These are phyloP conservation scores for Tokudaia muenninki DNA, from an alignment of 2,797 vertebrate genomes.

Conservation along the genomic window DNA sequence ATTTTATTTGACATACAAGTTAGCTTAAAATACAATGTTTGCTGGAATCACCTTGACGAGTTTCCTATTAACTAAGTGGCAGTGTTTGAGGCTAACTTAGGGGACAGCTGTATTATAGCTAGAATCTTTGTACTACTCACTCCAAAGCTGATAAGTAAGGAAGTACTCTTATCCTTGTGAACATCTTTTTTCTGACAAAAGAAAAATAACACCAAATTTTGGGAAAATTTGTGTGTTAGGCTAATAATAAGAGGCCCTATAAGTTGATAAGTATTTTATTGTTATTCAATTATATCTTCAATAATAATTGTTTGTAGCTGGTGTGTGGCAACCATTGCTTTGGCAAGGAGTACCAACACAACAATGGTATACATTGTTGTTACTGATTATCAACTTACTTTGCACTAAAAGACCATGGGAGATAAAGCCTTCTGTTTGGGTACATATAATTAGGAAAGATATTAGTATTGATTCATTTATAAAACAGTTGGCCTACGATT, in stretches of 20 bases:
- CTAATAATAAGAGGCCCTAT: background rate
- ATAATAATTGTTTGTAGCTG: background rate
- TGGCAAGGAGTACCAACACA: background rate
- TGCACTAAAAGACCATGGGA: background rate
- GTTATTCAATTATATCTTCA: background rate
- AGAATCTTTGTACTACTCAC: background rate
- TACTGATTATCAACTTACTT: background rate
- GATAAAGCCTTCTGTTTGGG: background rate
- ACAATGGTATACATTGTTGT: background rate
- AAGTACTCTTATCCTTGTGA: background rate
- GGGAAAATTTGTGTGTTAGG: background rate
- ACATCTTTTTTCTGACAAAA: slow-evolving; percentile 14
- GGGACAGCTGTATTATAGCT: background rate
- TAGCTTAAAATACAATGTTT: background rate
- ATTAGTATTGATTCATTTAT: background rate
- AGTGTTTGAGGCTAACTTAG: background rate
- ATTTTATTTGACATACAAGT: background rate
- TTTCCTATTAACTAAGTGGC: background rate
- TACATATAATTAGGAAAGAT: background rate
- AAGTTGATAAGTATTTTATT: background rate
- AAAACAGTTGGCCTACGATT: background rate
- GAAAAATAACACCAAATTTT: slow-evolving; percentile 8
- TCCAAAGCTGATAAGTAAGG: background rate
- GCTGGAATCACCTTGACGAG: background rate
- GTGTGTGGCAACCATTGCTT: background rate